A percentile compares a stretch with the other conserved stretches of the same genome.
phyloP scores from a whole-genome alignment of 92 coral and sea anemone genomes.

The Diadumene lineata region DNA sequence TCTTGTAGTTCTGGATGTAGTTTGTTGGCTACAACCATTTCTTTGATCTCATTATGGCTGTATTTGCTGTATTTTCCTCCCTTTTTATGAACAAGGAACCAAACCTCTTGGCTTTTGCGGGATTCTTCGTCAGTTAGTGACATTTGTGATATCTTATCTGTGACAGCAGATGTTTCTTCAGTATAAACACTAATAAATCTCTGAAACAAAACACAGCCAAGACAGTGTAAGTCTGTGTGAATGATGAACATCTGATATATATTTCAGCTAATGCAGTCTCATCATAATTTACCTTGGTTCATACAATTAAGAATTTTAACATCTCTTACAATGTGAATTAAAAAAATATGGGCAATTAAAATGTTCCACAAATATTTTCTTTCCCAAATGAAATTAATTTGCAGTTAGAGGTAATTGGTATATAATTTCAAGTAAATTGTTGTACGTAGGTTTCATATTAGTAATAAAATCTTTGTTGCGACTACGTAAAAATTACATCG shows the following conservation, averaged over 20 bases:
- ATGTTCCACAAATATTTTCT: too few relatives aligned
- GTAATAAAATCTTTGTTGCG: too few relatives aligned
- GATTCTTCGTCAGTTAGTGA: constrained; percentile 51
- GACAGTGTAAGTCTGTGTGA: not conserved
- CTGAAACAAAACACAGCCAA: constrained; percentile 37
- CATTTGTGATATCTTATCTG: constrained; percentile 46
- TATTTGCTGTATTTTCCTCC: constrained; percentile 42
- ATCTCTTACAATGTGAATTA: too few relatives aligned
- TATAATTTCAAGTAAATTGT: too few relatives aligned
- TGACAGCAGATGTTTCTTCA: constrained; percentile 52
- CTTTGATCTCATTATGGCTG: constrained; percentile 76
- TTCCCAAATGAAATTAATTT: too few relatives aligned
- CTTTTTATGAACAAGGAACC: constrained; percentile 59
- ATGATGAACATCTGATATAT: not conserved
- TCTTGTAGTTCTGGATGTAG: constrained; percentile 65
- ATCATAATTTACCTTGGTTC: too few relatives aligned
- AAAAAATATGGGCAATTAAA: too few relatives aligned
- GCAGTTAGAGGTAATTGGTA: too few relatives aligned
- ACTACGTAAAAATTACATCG: too few relatives aligned
- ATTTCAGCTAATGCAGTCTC: too few relatives aligned
- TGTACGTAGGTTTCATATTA: too few relatives aligned
- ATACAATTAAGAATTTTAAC: too few relatives aligned
- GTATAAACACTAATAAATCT: constrained; percentile 71
- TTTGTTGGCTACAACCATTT: constrained; percentile 62
- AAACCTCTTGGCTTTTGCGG: constrained; percentile 50